These are phyloP conservation scores for Dipodomys stephensi DNA, from an alignment of 2,113 vertebrate species.

Conservation along the genomic window DNA sequence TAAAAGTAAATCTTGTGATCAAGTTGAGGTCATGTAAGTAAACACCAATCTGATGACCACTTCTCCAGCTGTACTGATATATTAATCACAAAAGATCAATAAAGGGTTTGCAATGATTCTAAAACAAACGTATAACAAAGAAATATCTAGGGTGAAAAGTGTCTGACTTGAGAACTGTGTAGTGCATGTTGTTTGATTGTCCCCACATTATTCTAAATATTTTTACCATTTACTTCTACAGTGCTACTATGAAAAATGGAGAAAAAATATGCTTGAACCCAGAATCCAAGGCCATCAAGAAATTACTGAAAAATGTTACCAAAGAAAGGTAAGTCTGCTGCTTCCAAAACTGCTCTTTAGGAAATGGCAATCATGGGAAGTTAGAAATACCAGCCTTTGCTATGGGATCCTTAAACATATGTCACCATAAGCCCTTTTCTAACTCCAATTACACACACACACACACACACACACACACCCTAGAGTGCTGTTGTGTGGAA, in stretches of 20 bases:
- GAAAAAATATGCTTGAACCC: constrained; percentile 76
- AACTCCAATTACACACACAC: neutral
- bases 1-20: constrained; percentile 64
- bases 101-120: constrained; percentile 21
- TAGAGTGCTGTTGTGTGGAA: neutral
- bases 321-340: constrained; percentile 65
- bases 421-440: neutral
- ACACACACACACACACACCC: constrained; percentile 14
- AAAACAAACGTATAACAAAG: neutral
- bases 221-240: constrained; percentile 44
- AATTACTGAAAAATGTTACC: constrained; percentile 62
- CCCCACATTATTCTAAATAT: constrained; percentile 4
- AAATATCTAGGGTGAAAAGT: neutral
- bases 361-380: neutral
- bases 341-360: constrained; percentile 23
- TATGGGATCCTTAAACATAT: neutral
- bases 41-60: constrained; percentile 18
- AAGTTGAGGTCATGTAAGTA: constrained; percentile 80
- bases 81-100: constrained; percentile 13
- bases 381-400: constrained; percentile 11
- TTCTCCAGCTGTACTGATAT: constrained; percentile 7
- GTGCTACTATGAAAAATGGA: constrained; percentile 68
- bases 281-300: constrained; percentile 54
- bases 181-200: neutral
- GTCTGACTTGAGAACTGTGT: neutral